Evolutionary conservation across 1,140 invertebrate genomes (phyloP), one percentile per base, ranked within the genome.

Genomic region (Lepidurus packardi): DNA sequence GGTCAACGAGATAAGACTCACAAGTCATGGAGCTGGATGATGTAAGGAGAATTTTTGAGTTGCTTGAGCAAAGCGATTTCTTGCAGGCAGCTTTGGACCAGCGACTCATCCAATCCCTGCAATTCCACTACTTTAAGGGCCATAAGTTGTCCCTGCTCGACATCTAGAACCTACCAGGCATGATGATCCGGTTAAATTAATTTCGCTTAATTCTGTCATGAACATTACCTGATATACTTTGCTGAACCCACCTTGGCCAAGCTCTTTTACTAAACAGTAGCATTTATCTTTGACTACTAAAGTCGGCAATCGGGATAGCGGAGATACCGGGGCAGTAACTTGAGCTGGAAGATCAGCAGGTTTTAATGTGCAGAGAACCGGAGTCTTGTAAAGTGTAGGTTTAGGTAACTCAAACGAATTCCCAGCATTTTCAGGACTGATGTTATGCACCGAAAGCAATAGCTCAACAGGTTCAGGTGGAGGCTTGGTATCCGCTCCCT

Each of bases 1-100:
- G 87, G 84, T 84, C 86, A 82, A 78, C 84, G 81, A 79, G 73
- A 75, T 53, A 80, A 78, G 79, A 92, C 93, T 92, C 87, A 98
- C 95, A 92, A 96, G 83, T 95, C 93, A 86, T 89, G 92, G 83
- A 99, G 90, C 78, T 89, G 90, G 80, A 99, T 92, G 73, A 99
- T 93, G 78, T 83, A 84, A 21, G 45, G 42, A 81, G 90, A 88
- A 74, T 91, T 90, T 85, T 97, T 94, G 47, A 99, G 87, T 83
- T 91, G 90, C 75, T 90, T 84, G n/a, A 99, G 86, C 79, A 98
- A 87, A 79, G 90, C 87, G 53, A 98, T 94, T 88, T 99, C 97
- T 84, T 98, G 96, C 43, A 94, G 87, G 85, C 94, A 98, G 7
- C 93, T 92, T 81, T 92, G 86, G 0, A 91, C 89, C 73, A 92